These are phyloP conservation scores for Bos indicus DNA, from an alignment of 2,113 vertebrate species.

Conservation along the genomic window DNA sequence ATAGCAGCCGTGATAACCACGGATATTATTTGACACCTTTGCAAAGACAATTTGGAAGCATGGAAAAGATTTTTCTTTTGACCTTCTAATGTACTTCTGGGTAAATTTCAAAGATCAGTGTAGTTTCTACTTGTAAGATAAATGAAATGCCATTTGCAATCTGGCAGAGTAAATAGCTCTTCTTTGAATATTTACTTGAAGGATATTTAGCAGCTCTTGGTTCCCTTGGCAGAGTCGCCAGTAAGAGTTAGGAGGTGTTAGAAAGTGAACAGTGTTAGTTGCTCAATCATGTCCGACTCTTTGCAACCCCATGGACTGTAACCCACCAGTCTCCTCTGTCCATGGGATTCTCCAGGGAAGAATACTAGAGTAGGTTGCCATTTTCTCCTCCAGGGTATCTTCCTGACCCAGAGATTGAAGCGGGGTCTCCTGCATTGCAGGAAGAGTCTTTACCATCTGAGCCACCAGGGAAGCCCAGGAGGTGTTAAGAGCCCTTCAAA, in stretches of 20 bases:
- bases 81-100: slow-evolving; percentile 39
- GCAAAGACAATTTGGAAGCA: slow-evolving; percentile 36
- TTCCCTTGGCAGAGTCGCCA: background rate
- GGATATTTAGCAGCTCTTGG: background rate
- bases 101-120: slow-evolving; percentile 60
- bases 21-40: background rate
- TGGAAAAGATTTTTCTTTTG: slow-evolving; percentile 2
- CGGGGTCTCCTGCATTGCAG: background rate
- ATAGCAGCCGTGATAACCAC: background rate
- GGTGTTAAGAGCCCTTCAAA: background rate
- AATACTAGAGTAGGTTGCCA: background rate
- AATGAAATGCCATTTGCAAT: slow-evolving; percentile 53
- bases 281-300: background rate
- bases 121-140: slow-evolving; percentile 10
- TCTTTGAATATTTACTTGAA: slow-evolving; percentile 25
- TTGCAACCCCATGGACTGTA: background rate
- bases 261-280: background rate
- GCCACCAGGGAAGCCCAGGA: background rate
- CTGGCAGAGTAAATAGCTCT: slow-evolving; percentile 42
- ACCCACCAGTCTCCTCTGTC: background rate
- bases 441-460: background rate
- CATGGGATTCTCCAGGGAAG: background rate
- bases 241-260: background rate
- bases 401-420: background rate
- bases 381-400: background rate